phyloP scores from a whole-genome alignment of 2,797 vertebrate genomes.

The Pseudochirops corinnae region DNA sequence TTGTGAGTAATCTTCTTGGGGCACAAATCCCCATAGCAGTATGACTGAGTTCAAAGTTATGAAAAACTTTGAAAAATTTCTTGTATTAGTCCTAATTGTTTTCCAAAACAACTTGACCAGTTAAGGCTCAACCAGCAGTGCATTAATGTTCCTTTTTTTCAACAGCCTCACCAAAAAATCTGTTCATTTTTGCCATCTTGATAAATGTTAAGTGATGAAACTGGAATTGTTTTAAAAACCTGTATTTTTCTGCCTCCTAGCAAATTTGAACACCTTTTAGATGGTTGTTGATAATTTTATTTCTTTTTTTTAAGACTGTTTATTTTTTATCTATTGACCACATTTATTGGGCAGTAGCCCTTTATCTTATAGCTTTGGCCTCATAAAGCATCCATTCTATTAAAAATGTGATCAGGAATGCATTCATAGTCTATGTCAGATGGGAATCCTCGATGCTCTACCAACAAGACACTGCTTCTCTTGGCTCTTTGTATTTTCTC shows the following conservation, averaged over 20 bases:
- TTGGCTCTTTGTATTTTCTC: background rate
- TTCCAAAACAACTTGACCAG: background rate
- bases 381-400: background rate
- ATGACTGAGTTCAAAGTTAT: background rate
- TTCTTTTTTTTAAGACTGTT: no score
- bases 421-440: background rate
- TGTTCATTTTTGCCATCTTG: background rate
- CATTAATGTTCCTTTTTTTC: no score
- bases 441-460: background rate
- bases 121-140: background rate
- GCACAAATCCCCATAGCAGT: background rate
- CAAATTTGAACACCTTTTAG: background rate
- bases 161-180: background rate
- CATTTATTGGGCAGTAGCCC: no score
- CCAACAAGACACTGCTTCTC: background rate
- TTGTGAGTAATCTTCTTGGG: background rate
- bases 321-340: no score
- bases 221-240: background rate
- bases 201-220: background rate
- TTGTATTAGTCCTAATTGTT: background rate
- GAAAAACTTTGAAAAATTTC: background rate
- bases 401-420: background rate
- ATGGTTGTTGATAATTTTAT: background rate
- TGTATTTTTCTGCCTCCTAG: background rate
- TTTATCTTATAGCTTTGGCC: background rate